Percentiles rank a stretch among this genome's conserved stretches.
Evolutionary conservation across 2,113 vertebrate species (phyloP).

Genomic region (Alexandromys fortis): DNA sequence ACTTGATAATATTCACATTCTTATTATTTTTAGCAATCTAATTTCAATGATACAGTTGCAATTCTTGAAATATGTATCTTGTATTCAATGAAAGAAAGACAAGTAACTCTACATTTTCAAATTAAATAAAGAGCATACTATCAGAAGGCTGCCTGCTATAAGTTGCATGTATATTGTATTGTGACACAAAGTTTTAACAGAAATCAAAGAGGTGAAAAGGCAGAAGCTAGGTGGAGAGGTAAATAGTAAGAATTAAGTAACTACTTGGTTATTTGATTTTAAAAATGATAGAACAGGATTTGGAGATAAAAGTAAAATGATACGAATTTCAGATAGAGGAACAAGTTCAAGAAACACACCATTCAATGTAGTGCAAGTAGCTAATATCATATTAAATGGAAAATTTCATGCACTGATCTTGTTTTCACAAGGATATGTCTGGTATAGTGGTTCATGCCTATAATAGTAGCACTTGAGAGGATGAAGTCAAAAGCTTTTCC

Average conservation of each 20-base stretch:
- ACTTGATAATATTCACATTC: not conserved
- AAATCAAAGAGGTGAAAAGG: fast-evolving
- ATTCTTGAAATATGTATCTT: not conserved
- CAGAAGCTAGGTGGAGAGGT: not conserved
- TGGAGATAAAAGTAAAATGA: not conserved
- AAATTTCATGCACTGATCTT: not conserved
- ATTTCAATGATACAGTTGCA: not conserved
- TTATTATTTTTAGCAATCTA: not conserved
- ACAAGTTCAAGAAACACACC: not conserved
- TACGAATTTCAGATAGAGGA: not conserved
- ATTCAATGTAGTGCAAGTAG: not conserved
- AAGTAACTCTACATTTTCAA: not conserved
- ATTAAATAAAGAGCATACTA: not conserved
- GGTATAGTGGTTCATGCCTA: not conserved
- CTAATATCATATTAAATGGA: not conserved
- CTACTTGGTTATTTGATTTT: not conserved
- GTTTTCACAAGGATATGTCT: not conserved
- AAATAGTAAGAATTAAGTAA: not conserved
- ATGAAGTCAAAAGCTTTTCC: not conserved
- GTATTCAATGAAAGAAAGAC: not conserved
- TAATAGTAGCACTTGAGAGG: not conserved
- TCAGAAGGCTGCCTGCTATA: not conserved
- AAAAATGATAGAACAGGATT: not conserved
- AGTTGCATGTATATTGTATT: not conserved
- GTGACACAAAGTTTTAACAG: not conserved